phyloP scores from a whole-genome alignment of 2,797 vertebrate species.

The Manis javanica region DNA sequence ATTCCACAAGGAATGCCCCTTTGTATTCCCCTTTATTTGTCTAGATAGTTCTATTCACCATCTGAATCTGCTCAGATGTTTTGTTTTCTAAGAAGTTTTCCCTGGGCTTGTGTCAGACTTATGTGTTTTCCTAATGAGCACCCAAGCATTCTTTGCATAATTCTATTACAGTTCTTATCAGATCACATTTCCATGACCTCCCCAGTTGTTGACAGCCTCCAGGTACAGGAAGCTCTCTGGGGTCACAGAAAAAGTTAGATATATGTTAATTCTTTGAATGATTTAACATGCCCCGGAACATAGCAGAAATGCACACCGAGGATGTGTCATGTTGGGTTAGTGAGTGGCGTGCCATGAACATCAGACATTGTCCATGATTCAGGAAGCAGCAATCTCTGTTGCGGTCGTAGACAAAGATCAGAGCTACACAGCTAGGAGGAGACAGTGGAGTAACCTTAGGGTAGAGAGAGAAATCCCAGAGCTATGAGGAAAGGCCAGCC shows the following conservation, averaged over 20 bases:
- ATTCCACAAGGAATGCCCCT: background rate
- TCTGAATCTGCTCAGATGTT: background rate
- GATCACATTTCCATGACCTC: background rate
- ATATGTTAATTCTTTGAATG: background rate
- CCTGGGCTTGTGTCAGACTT: background rate
- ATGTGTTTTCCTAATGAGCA: background rate
- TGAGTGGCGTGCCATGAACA: background rate
- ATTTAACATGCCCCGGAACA: background rate
- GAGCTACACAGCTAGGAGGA: background rate
- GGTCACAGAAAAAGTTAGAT: background rate
- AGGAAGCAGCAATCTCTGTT: background rate
- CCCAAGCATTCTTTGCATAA: background rate
- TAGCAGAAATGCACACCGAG: background rate
- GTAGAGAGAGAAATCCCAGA: background rate
- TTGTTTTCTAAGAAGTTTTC: background rate
- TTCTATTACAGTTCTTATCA: background rate
- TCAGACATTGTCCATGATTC: background rate
- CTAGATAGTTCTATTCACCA: background rate
- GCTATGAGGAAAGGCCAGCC: background rate
- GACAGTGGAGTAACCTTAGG: background rate
- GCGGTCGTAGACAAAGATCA: background rate
- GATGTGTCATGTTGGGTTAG: background rate
- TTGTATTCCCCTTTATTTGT: background rate
- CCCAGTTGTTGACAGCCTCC: background rate
- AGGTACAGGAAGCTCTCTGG: background rate